phyloP scores from a whole-genome alignment of 2,797 vertebrate genomes.

The Bradypodion ventrale region DNA sequence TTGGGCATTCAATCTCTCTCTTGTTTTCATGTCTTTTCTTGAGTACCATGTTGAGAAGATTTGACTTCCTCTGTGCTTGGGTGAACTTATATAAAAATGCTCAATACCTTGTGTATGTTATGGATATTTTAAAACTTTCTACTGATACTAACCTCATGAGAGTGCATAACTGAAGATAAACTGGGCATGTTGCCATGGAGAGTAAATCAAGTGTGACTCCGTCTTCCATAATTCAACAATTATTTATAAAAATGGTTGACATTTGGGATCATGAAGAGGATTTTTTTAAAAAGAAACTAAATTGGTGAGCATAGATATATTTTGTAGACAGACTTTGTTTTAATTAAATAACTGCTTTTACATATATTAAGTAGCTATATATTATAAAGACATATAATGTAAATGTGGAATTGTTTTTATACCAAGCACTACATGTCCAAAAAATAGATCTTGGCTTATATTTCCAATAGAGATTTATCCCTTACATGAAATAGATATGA shows the following conservation, averaged over 20 bases:
- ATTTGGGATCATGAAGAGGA: neutral
- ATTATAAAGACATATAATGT: slow-evolving; percentile 23
- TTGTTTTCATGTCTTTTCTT: too few species aligned
- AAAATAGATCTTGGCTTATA: slow-evolving; percentile 58
- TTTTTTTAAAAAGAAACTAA: neutral
- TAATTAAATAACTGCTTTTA: slow-evolving; percentile 41
- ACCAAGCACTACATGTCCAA: slow-evolving; percentile 27
- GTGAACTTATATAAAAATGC: too few species aligned
- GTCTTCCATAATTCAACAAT: slow-evolving; percentile 6
- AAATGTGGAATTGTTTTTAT: slow-evolving; percentile 49
- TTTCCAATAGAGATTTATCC: slow-evolving; percentile 67
- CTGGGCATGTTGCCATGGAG: neutral
- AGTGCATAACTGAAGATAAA: slow-evolving; percentile 1
- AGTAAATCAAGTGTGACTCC: slow-evolving; percentile 26
- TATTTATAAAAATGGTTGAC: slow-evolving; percentile 16
- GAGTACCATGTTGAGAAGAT: too few species aligned
- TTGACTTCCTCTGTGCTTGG: too few species aligned
- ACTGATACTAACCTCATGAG: too few species aligned
- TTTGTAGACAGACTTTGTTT: slow-evolving; percentile 30
- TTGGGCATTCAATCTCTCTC: too few species aligned
- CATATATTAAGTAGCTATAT: neutral
- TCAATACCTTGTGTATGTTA: too few species aligned
- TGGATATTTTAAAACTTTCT: too few species aligned
- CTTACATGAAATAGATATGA: slow-evolving; percentile 55
- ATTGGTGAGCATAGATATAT: slow-evolving; percentile 2